Evolutionary conservation across 2,113 vertebrate species (phyloP).

Genomic region (Oncorhynchus masou): DNA sequence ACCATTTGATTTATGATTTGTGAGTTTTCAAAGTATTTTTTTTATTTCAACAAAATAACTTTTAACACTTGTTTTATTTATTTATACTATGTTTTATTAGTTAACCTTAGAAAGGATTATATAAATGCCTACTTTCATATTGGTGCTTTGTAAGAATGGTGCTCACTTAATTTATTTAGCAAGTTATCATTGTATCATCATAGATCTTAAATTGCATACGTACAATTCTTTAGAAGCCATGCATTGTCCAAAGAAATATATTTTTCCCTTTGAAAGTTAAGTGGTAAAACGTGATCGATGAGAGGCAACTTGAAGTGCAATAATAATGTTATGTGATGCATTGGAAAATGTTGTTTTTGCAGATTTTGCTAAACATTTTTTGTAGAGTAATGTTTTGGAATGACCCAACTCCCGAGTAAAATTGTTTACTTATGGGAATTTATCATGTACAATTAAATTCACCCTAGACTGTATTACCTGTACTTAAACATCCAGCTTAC

Average conservation of each 20-base stretch:
- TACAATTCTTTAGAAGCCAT: background rate
- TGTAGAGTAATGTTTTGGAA: too few species aligned
- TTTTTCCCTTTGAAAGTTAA: too few species aligned
- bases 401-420: too few species aligned
- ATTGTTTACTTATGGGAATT: background rate
- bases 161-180: slow-evolving; percentile 19
- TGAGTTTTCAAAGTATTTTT: background rate
- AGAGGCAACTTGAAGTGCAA: too few species aligned
- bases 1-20: background rate
- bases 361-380: background rate
- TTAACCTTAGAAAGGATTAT: background rate
- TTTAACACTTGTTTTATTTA: too few species aligned
- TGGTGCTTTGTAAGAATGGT: slow-evolving; percentile 38
- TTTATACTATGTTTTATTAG: too few species aligned
- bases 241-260: background rate
- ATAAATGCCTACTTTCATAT: slow-evolving; percentile 12
- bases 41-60: too few species aligned
- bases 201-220: slow-evolving; percentile 13
- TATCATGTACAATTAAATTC: background rate
- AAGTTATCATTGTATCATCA: background rate
- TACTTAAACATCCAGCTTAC: background rate
- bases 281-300: too few species aligned
- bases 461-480: background rate
- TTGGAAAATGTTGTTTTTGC: background rate
- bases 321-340: too few species aligned